A percentile compares a stretch with the other conserved stretches of the same genome.
phyloP scores from a whole-genome alignment of 2,888 invertebrate genomes.

The Formica aserva region DNA sequence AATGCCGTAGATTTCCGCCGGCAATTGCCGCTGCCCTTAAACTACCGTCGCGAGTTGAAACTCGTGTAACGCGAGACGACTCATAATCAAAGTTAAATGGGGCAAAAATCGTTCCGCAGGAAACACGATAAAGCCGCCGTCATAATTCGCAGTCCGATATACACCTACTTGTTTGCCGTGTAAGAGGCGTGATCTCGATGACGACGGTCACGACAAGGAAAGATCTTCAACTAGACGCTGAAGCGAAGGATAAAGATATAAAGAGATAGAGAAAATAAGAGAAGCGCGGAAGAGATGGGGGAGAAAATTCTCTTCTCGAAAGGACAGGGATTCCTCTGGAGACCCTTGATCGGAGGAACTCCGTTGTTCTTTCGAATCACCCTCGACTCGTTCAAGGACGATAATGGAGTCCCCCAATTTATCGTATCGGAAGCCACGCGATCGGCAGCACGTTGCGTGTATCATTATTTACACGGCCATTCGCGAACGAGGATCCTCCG shows the following conservation, averaged over 20 bases:
- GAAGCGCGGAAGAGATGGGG: conserved; percentile 48
- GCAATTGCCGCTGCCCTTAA: conserved; percentile 68
- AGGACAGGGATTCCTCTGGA: conserved; percentile 62
- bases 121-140: conserved; percentile 69
- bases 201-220: conserved; percentile 12
- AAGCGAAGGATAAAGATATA: conserved; percentile 44
- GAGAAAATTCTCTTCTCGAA: conserved; percentile 54
- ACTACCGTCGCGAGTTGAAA: conserved; percentile 64
- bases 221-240: conserved; percentile 27
- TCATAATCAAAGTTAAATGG: conserved; percentile 75
- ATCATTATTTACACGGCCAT: conserved; percentile 48
- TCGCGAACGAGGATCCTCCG: conserved; percentile 26
- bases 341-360: conserved; percentile 65
- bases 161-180: conserved; percentile 63
- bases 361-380: conserved; percentile 70
- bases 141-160: conserved; percentile 70
- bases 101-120: conserved; percentile 71
- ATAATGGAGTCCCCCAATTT: conserved; percentile 66
- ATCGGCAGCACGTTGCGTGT: conserved; percentile 48
- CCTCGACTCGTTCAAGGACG: conserved; percentile 60
- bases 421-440: conserved; percentile 57
- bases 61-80: conserved; percentile 70
- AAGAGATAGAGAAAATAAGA: conserved; percentile 36
- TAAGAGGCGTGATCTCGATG: conserved; percentile 65
- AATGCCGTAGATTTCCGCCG: conserved; percentile 62